Percentiles rank a stretch among this genome's conserved stretches.
These are phyloP conservation scores for Mechanitis messenoides DNA, from an alignment of 2,888 invertebrate genomes.

Conservation along the genomic window DNA sequence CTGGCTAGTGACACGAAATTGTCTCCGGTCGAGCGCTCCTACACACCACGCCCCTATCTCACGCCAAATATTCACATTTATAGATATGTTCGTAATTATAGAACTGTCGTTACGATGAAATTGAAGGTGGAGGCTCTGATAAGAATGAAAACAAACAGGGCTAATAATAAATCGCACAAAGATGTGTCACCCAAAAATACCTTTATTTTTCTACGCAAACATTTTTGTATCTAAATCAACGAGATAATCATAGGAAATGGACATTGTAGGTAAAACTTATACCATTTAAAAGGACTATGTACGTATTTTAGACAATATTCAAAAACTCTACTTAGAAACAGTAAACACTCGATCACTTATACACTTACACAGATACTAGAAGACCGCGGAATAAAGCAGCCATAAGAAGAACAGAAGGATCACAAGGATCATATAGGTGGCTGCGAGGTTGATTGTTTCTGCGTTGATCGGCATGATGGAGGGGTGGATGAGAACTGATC, in stretches of 20 bases:
- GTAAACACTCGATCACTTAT: constrained; percentile 12
- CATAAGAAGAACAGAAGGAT: constrained; percentile 80
- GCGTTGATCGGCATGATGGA: constrained; percentile 72
- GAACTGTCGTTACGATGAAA: constrained; percentile 47
- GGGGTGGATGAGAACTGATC: constrained; percentile 49
- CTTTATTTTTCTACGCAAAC: not conserved
- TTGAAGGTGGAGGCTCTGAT: constrained; percentile 25
- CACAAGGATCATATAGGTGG: constrained; percentile 83
- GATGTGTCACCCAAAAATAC: not conserved
- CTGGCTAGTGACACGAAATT: constrained; percentile 46
- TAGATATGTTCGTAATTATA: constrained; percentile 56
- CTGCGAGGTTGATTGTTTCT: constrained; percentile 81
- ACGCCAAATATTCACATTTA: constrained; percentile 51
- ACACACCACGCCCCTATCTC: constrained; percentile 52
- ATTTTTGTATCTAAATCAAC: not conserved
- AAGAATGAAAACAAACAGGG: constrained; percentile 26
- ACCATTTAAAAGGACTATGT: too few relatives aligned
- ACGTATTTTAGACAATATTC: too few relatives aligned
- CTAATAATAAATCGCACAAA: not conserved
- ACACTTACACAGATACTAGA: constrained; percentile 39
- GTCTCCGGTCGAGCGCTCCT: constrained; percentile 43
- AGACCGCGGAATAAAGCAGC: constrained; percentile 79
- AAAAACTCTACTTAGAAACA: too few relatives aligned
- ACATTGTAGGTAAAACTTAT: too few relatives aligned
- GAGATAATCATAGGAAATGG: too few relatives aligned